Percentiles rank a stretch among this genome's conserved stretches.
phyloP scores from a whole-genome alignment of 2,113 vertebrate genomes.

The Chionomys nivalis region DNA sequence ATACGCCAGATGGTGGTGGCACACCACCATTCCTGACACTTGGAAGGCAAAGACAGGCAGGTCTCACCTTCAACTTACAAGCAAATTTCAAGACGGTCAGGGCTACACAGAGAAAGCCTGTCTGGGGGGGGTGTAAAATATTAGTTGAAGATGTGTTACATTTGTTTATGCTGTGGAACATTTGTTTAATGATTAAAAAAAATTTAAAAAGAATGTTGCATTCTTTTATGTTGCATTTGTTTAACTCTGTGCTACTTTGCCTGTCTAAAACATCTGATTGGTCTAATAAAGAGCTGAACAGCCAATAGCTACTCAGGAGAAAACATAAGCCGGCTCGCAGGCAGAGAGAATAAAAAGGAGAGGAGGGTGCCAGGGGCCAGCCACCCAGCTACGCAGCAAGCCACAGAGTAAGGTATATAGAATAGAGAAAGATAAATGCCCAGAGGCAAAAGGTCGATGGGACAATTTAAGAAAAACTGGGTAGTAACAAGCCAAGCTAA shows the following conservation, averaged over 20 bases:
- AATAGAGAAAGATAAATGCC: background rate
- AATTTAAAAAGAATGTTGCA: no score
- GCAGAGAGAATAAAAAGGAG: background rate
- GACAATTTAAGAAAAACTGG: background rate
- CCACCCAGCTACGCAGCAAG: background rate
- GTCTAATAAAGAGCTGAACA: background rate
- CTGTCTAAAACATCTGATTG: background rate
- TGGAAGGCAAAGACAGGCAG: background rate
- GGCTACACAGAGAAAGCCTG: background rate
- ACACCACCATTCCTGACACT: background rate
- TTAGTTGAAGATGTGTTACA: background rate
- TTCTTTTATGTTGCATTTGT: background rate
- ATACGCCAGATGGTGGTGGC: background rate
- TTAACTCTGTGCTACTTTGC: background rate
- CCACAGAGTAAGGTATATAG: background rate
- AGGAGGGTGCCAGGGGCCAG: background rate
- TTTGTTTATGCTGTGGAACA: background rate
- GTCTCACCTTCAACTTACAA: background rate
- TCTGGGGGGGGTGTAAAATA: background rate
- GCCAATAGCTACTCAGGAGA: background rate
- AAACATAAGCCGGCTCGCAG: background rate
- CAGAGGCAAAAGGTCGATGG: background rate
- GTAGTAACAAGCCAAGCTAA: background rate
- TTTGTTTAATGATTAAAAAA: background rate
- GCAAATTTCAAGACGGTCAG: background rate